Evolutionary conservation across 92 coral and sea anemone genomes (phyloP).

Genomic region (Desmophyllum pertusum): DNA sequence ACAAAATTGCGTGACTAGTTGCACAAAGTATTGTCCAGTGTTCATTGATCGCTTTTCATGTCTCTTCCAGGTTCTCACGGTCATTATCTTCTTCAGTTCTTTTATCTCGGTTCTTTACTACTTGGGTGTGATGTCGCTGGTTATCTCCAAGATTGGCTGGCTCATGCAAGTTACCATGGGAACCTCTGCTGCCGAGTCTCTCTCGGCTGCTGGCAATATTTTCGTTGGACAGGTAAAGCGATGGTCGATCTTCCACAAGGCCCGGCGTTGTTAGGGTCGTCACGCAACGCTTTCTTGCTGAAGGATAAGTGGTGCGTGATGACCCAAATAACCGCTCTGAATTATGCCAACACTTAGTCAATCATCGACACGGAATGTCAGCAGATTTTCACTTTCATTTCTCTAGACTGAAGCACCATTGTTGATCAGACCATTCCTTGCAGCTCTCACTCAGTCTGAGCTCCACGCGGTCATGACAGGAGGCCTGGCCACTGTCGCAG

Average conservation of each 20-base stretch:
- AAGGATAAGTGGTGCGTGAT: too few relatives aligned
- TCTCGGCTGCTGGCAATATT: constrained; percentile 96
- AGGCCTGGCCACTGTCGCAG: constrained; percentile 97
- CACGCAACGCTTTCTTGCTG: neutral
- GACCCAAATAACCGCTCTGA: too few relatives aligned
- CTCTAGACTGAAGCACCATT: constrained; percentile 92
- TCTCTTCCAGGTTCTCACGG: constrained; percentile 73
- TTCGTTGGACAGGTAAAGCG: constrained; percentile 91
- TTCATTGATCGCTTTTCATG: neutral
- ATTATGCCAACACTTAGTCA: neutral
- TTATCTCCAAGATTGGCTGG: constrained; percentile 95
- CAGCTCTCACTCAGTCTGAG: constrained; percentile 82
- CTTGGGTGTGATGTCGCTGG: constrained; percentile 81
- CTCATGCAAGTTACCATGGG: constrained; percentile 95
- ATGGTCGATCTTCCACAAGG: too few relatives aligned
- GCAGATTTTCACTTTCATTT: neutral
- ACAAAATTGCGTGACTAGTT: neutral
- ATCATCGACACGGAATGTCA: neutral
- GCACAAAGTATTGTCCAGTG: neutral
- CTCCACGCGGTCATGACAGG: constrained; percentile 99
- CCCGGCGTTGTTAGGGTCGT: too few relatives aligned
- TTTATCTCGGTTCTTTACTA: constrained; percentile 83
- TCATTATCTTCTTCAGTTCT: constrained; percentile 85
- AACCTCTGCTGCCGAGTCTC: constrained; percentile 95
- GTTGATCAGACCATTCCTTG: constrained; percentile 88